These are phyloP conservation scores for Tetrax tetrax DNA, from an alignment of 2,113 vertebrate genomes.

Conservation along the genomic window DNA sequence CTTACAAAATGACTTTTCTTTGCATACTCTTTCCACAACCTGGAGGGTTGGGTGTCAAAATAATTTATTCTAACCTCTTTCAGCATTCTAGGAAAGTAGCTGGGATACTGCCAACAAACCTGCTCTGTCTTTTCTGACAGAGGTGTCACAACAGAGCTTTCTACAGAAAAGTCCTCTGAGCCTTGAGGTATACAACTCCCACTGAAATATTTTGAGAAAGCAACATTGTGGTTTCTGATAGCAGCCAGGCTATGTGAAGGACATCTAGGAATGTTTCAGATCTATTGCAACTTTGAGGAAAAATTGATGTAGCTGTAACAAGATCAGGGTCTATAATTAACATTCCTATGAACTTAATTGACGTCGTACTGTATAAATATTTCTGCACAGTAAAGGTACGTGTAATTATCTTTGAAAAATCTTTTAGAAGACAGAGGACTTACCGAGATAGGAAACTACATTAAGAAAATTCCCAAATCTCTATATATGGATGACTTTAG, in stretches of 20 bases:
- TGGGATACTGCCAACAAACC: constrained; percentile 11
- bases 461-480: not conserved
- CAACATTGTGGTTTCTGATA: not conserved
- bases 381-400: not conserved
- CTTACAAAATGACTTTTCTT: not conserved
- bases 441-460: not conserved
- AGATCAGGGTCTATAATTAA: not conserved
- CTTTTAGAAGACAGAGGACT: not conserved
- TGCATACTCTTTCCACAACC: not conserved
- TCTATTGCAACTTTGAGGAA: not conserved
- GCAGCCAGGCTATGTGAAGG: not conserved
- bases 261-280: not conserved
- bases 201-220: not conserved
- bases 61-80: not conserved
- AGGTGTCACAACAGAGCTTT: not conserved
- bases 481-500: not conserved
- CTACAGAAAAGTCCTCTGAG: not conserved
- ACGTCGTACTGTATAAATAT: not conserved
- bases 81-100: not conserved
- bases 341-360: not conserved
- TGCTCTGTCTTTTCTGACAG: not conserved
- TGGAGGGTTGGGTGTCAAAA: constrained; percentile 12
- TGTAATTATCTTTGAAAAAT: not conserved
- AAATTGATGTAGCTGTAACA: not conserved
- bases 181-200: not conserved